Evolutionary conservation across 2,888 invertebrate species (phyloP).

Genomic region (Acronicta psi): DNA sequence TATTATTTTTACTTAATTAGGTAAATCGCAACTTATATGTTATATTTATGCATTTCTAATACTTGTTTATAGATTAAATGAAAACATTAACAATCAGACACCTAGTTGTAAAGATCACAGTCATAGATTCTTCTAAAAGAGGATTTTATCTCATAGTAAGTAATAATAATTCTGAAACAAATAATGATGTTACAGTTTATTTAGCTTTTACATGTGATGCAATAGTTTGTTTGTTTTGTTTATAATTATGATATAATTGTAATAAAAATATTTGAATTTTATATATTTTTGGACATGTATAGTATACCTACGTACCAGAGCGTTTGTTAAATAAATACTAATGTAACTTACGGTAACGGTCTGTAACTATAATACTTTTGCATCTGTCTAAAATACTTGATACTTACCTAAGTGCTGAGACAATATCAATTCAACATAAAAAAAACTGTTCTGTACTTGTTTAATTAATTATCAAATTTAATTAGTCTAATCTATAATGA

Average conservation of each 20-base stretch:
- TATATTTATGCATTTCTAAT: constrained; percentile 36
- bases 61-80: constrained; percentile 8
- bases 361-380: too few species aligned
- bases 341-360: too few species aligned
- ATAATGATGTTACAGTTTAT: constrained; percentile 1
- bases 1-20: constrained; percentile 49
- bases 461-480: too few species aligned
- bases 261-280: too few species aligned
- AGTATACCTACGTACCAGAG: too few species aligned
- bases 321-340: background rate
- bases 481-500: too few species aligned
- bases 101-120: background rate
- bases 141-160: constrained; percentile 35
- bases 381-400: too few species aligned
- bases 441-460: too few species aligned
- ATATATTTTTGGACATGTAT: background rate
- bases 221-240: too few species aligned
- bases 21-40: constrained; percentile 10
- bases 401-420: too few species aligned
- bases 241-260: too few species aligned
- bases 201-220: background rate
- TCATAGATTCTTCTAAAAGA: background rate
- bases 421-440: too few species aligned
- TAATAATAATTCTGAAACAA: background rate
- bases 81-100: background rate